phyloP scores from a whole-genome alignment of 2,888 invertebrate genomes.

The Ophion obscuratus region DNA sequence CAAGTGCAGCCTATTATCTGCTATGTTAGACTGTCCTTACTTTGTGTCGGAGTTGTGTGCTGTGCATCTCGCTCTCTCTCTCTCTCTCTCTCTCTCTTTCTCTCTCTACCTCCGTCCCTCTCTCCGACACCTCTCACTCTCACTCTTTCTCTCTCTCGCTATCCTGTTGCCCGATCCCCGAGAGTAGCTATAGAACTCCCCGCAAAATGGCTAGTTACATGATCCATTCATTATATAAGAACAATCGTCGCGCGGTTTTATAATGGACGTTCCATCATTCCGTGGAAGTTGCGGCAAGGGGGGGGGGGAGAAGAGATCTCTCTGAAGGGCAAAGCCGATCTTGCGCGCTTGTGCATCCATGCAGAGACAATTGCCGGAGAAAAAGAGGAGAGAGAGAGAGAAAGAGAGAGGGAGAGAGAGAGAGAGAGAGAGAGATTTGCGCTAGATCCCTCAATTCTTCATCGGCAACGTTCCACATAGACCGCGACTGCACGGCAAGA shows the following conservation, averaged over 20 bases:
- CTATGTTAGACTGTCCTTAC: conserved; percentile 4
- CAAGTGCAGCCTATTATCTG: conserved; percentile 44
- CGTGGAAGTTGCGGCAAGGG: conserved; percentile 65
- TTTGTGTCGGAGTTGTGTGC: background rate
- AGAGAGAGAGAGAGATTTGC: conserved; percentile 39
- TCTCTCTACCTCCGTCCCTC: background rate
- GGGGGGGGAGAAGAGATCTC: conserved; percentile 29
- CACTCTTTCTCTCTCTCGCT: conserved; percentile 55
- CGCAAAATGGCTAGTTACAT: conserved; percentile 81
- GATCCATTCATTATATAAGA: conserved; percentile 84
- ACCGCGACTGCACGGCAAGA: conserved; percentile 8
- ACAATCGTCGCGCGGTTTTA: conserved; percentile 82
- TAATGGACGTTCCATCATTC: conserved; percentile 82
- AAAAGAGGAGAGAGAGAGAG: conserved; percentile 33
- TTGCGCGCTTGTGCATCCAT: conserved; percentile 56
- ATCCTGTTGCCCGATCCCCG: conserved; percentile 56
- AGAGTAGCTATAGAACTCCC: conserved; percentile 63
- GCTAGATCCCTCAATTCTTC: conserved; percentile 53
- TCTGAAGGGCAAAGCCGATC: conserved; percentile 79
- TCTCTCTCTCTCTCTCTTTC: background rate
- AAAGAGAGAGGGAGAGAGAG: conserved; percentile 12
- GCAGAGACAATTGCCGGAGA: conserved; percentile 62
- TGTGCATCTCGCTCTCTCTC: conserved; percentile 38
- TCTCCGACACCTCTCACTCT: conserved; percentile 9
- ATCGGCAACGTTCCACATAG: conserved; percentile 25